Conservation (phyloP, 2,113 vertebrate species). For the Ammodytes marinus region DNA sequence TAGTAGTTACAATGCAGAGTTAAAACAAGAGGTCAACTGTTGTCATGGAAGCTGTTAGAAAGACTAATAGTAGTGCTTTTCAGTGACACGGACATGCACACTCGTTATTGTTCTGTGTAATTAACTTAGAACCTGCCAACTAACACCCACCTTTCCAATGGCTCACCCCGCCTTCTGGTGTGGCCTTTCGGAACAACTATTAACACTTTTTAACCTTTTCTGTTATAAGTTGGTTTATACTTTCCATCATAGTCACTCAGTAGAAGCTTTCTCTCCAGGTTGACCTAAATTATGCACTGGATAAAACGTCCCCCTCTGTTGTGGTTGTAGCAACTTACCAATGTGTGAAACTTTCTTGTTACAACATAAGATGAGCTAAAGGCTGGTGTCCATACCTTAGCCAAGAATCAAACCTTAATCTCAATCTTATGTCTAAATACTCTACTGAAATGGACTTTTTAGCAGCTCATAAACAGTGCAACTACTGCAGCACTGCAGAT, state of each 20-base stretch:
- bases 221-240: too few relatives aligned
- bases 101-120: not conserved
- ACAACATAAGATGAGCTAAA: not conserved
- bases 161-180: not conserved
- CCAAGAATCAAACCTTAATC: conserved; percentile 33
- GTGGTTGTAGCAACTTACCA: not conserved
- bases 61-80: not conserved
- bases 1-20: not conserved
- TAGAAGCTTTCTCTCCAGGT: not conserved
- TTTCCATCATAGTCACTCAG: not conserved
- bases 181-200: not conserved
- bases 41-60: not conserved
- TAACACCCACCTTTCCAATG: not conserved
- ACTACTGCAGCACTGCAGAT: conserved; percentile 9
- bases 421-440: not conserved
- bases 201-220: not conserved
- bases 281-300: not conserved
- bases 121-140: not conserved
- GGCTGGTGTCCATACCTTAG: conserved; percentile 12
- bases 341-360: not conserved
- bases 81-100: not conserved
- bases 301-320: not conserved
- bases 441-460: not conserved
- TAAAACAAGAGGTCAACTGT: not conserved
- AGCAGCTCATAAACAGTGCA: not conserved